Evolutionary conservation across 2,888 invertebrate genomes (phyloP).

Genomic region (Alentia gelatinosa): DNA sequence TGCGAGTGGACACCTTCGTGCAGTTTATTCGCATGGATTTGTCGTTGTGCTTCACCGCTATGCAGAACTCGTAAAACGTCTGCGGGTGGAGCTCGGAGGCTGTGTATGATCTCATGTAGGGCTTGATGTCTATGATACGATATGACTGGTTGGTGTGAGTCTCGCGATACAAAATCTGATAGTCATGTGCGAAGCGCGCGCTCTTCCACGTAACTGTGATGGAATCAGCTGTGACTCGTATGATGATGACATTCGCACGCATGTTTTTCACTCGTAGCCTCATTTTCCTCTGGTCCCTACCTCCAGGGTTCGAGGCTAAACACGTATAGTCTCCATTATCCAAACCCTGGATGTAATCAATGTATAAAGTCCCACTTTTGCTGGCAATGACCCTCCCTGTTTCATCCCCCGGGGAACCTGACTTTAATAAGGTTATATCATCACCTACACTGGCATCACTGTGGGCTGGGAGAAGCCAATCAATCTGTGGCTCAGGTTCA

Average conservation of each 20-base stretch:
- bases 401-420: conserved; percentile 41
- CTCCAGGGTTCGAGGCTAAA: conserved; percentile 59
- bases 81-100: conserved; percentile 61
- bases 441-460: neutral
- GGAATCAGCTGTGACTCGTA: conserved; percentile 60
- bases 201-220: conserved; percentile 65
- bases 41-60: conserved; percentile 59
- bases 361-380: conserved; percentile 56
- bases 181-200: conserved; percentile 59
- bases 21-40: conserved; percentile 62
- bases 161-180: conserved; percentile 62
- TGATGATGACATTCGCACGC: conserved; percentile 61
- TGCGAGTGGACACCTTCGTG: conserved; percentile 59
- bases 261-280: conserved; percentile 60
- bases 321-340: conserved; percentile 64
- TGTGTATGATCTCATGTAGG: conserved; percentile 66
- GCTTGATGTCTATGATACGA: conserved; percentile 57
- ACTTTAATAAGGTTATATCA: conserved; percentile 52
- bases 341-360: conserved; percentile 58
- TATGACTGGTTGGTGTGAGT: conserved; percentile 41
- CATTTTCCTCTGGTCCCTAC: conserved; percentile 52
- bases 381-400: conserved; percentile 32
- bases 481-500: conserved; percentile 60
- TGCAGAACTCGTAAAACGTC: conserved; percentile 65
- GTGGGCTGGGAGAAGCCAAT: conserved; percentile 61